Base-by-base conservation (phyloP, 2,797 vertebrate species). In the Xenopus petersii region DNA sequence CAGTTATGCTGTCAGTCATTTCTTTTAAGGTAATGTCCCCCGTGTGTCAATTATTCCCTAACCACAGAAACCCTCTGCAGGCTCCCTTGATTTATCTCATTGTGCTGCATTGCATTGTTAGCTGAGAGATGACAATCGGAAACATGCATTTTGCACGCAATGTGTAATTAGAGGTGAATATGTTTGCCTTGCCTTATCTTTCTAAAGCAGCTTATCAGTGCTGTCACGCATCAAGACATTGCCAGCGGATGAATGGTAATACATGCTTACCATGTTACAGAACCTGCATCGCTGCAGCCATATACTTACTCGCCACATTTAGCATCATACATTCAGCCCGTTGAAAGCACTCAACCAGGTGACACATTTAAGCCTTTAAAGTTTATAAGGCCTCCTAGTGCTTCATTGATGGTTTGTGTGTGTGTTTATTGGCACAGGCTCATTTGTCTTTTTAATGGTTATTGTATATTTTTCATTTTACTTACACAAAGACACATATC, bases 121-220 rank as follows among this genome's bases (percentile, higher is more conserved):
- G 76, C 65, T 73, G 60, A 54, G 49, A 79, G 76, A 79, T 79
- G 76, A 79, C 76, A 79, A 79, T 79, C 66, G 71, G 71, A 74
- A 70, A 71, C 71, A 54, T 60, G 71, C 76, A 65, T 70, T 79
- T 74, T 74, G 67, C 73, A 70, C 26, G 47, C 47, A 65, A 70
- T 79, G 71, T 79, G 76, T 79, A 74, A 79, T 79, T 79, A 79
- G 71, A 79, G 76, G 76, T 73, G 76, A 79, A 79, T 79, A 79
- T 79, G 71, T 74, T 79, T 79, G 71, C 66, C 67, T 73, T 74
- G 76, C 71, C 71, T 79, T 79, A 79, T 79, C 76, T 79, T 74
- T 74, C 33, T 47, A 74, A 79, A 79, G 76, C 76, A 70, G 76
- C 71, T 79, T 79, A 79, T 73, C 76, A 70, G 61, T 42, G 67